These are phyloP conservation scores for Drosophila kurseongensis DNA, from an alignment of 1,140 invertebrate genomes.

Conservation along the genomic window DNA sequence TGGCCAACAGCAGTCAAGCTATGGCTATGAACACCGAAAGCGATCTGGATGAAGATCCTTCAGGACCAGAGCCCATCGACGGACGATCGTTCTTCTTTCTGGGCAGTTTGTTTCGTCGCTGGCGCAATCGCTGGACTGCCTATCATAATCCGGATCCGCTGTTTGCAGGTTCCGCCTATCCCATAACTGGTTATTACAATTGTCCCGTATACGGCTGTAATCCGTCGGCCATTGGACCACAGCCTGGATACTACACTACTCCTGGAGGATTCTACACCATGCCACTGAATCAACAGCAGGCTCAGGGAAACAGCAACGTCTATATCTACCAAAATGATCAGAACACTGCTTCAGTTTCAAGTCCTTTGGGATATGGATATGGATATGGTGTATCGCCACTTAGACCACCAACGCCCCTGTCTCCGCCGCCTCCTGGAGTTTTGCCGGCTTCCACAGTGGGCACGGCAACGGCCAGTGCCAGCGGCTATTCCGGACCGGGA, in stretches of 20 bases:
- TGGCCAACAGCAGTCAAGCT: slow-evolving; percentile 8
- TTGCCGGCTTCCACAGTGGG: slow-evolving; percentile 13
- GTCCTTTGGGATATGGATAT: slow-evolving; percentile 48
- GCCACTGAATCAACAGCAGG: slow-evolving; percentile 51
- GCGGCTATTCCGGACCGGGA: slow-evolving; percentile 31
- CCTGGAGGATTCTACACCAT: slow-evolving; percentile 50
- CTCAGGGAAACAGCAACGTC: slow-evolving; percentile 69
- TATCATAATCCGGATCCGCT: slow-evolving; percentile 56
- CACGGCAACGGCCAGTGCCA: slow-evolving; percentile 35
- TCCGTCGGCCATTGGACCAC: slow-evolving; percentile 52
- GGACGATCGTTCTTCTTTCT: slow-evolving; percentile 65
- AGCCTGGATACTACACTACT: slow-evolving; percentile 34
- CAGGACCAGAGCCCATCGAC: slow-evolving; percentile 30
- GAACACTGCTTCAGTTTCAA: slow-evolving; percentile 30
- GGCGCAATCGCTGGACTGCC: slow-evolving; percentile 70
- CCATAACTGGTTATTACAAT: slow-evolving; percentile 64
- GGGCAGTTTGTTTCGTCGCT: slow-evolving; percentile 63
- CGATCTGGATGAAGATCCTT: slow-evolving; percentile 2
- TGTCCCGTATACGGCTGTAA: slow-evolving; percentile 62
- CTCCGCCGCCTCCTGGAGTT: slow-evolving; percentile 7
- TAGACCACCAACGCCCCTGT: slow-evolving; percentile 10
- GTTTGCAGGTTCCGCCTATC: slow-evolving; percentile 60
- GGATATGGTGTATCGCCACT: slow-evolving; percentile 25
- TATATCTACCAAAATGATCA: slow-evolving; percentile 73
- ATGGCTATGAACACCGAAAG: slow-evolving; percentile 16